A percentile compares a stretch with the other conserved stretches of the same genome.
Conservation (phyloP, 2,888 invertebrate species). For the Drosophila limbata region DNA sequence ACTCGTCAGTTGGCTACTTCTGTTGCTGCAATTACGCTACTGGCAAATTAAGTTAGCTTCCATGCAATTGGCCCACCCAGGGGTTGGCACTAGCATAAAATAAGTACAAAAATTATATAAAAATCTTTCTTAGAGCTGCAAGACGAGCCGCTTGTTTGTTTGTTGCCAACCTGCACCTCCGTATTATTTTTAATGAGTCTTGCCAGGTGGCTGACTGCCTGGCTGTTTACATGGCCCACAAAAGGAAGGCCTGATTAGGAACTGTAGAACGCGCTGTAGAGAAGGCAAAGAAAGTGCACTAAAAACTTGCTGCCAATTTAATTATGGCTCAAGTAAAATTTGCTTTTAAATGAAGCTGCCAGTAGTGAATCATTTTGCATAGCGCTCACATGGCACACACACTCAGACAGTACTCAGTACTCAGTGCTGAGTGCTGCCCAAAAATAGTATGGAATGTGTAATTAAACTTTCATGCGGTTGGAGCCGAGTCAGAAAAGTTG, state of each 20-base stretch:
- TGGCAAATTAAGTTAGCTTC: constrained; percentile 67
- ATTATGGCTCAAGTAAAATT: constrained; percentile 69
- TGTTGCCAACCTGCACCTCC: constrained; percentile 38
- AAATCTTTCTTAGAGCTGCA: constrained; percentile 54
- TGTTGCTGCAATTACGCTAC: constrained; percentile 62
- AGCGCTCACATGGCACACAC: constrained; percentile 20
- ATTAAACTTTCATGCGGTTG: constrained; percentile 69
- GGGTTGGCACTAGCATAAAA: constrained; percentile 43
- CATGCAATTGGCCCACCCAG: constrained; percentile 32
- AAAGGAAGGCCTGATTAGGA: constrained; percentile 63
- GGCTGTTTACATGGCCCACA: constrained; percentile 14
- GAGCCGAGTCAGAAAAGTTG: constrained; percentile 60
- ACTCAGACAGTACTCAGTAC: not conserved
- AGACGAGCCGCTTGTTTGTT: constrained; percentile 65
- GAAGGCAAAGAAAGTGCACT: constrained; percentile 27
- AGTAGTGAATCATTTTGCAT: constrained; percentile 15
- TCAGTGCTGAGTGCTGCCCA: constrained; percentile 31
- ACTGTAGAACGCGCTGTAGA: constrained; percentile 15
- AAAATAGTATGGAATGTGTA: constrained; percentile 52
- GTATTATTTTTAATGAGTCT: constrained; percentile 70
- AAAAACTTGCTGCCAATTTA: constrained; percentile 60
- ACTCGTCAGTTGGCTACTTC: constrained; percentile 46
- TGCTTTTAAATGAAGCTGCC: constrained; percentile 29
- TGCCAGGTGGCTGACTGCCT: constrained; percentile 9
- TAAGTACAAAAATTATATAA: constrained; percentile 58